Evolutionary conservation across 2,113 vertebrate genomes (phyloP).

Genomic region (Perca fluviatilis): DNA sequence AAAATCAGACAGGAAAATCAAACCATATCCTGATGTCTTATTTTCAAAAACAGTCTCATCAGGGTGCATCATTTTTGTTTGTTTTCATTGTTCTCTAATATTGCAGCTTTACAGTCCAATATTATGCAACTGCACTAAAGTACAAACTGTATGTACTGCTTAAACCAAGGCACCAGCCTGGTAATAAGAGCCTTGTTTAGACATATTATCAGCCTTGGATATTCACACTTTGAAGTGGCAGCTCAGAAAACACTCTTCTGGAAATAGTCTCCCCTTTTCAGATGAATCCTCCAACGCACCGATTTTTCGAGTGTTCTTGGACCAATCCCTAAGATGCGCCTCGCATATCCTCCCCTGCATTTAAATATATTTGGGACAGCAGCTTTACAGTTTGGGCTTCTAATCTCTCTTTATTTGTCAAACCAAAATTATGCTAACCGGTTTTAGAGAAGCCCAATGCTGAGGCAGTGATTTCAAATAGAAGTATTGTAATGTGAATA

Average conservation of each 20-base stretch:
- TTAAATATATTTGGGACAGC: slow-evolving; percentile 50
- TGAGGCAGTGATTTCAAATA: neutral
- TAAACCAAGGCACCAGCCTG: slow-evolving; percentile 21
- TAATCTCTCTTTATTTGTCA: slow-evolving; percentile 22
- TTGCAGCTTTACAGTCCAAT: neutral
- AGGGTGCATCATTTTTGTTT: neutral
- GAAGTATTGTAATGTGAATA: slow-evolving; percentile 24
- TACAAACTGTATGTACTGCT: slow-evolving; percentile 25
- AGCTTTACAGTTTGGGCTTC: slow-evolving; percentile 20
- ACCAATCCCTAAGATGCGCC: slow-evolving; percentile 49
- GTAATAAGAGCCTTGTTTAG: slow-evolving; percentile 38
- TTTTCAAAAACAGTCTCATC: neutral
- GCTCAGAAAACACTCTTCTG: slow-evolving; percentile 62
- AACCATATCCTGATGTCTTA: neutral
- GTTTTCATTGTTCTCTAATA: neutral
- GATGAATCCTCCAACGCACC: slow-evolving; percentile 72
- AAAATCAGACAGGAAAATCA: neutral
- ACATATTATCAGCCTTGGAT: slow-evolving; percentile 56
- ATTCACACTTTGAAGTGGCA: slow-evolving; percentile 74
- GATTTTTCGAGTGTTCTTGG: slow-evolving; percentile 67
- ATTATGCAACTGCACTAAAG: slow-evolving; percentile 16
- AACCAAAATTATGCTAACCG: neutral
- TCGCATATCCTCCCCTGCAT: slow-evolving; percentile 59
- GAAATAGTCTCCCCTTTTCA: slow-evolving; percentile 68
- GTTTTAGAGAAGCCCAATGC: neutral